Evolutionary conservation across 2,888 invertebrate genomes (phyloP), one percentile per base, ranked within the genome.

Genomic region (Autographa gamma): DNA sequence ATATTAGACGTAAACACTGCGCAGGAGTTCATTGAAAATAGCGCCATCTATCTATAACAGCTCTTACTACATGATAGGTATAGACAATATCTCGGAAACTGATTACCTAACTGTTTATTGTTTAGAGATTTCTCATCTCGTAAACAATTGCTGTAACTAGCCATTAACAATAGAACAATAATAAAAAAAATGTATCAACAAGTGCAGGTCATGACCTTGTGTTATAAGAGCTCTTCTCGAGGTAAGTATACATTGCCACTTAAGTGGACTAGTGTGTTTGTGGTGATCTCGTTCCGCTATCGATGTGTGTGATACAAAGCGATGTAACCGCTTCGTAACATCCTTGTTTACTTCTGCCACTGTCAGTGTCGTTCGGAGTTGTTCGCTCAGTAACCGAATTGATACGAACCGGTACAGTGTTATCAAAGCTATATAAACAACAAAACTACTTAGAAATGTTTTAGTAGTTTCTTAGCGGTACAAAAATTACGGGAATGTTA

Each of bases 191-290:
- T 48, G 48, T 48, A n/a, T 16, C 8, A n/a, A 25, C 54, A 18
- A 52, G 9, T 18, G 18, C 6, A 25, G 54, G 13, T 56, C 54
- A 18, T 64, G 34, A 79, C 77, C 77, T 79, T 77, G 71, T 32
- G 9, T 5, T 2, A 25, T n/a, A 9, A 34, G 48, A 34, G 43
- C 31, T 7, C 13, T 43, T 31, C 2, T 18, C 18, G 14, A 11
- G 31, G 41, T 60, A n/a, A 60, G 18, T n/a, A 19, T 77, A 67
- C 78, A 79, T 74, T 70, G 61, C 65, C 32, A 48, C 65, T 64
- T 67, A 6, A 19, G 59, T 63, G 6, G 14, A 19, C 0, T 3
- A n/a, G 0, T 1, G 1, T 77, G 14, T 77, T 70, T 71, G 32
- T 48, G 48, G 4, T 66, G 7, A 48, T 68, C 78, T 77, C 8